phyloP scores from a whole-genome alignment of 2,113 vertebrate genomes.

The Oceanodroma tethys region DNA sequence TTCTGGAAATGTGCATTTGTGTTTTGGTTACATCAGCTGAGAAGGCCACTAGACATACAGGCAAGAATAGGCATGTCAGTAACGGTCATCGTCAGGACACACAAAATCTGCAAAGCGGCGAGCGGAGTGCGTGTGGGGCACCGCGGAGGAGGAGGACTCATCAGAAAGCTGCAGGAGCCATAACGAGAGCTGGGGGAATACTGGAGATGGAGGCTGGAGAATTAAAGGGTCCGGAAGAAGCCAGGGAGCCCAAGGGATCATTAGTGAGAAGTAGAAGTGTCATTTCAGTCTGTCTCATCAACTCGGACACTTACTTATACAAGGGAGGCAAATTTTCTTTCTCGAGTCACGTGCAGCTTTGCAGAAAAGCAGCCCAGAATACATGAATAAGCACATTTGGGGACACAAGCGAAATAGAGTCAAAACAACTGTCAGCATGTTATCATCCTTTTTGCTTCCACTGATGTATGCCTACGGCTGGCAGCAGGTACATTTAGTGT shows the following conservation, averaged over 20 bases:
- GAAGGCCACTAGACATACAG: slow-evolving; percentile 8
- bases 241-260: background rate
- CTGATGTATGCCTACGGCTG: background rate
- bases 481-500: background rate
- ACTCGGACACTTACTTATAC: background rate
- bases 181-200: background rate
- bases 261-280: background rate
- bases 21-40: background rate
- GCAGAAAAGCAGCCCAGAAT: background rate
- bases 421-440: background rate
- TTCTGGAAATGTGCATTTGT: background rate
- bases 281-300: background rate
- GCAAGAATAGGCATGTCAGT: slow-evolving; percentile 2
- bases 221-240: background rate
- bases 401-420: background rate
- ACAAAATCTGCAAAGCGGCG: background rate
- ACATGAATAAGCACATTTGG: background rate
- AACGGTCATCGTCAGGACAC: background rate
- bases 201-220: background rate
- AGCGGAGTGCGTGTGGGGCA: accelerated
- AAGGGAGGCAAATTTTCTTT: background rate
- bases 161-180: background rate
- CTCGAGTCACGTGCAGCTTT: background rate
- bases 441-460: background rate
- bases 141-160: background rate